phyloP scores from a whole-genome alignment of 2,113 vertebrate genomes.

The Nibea albiflora region DNA sequence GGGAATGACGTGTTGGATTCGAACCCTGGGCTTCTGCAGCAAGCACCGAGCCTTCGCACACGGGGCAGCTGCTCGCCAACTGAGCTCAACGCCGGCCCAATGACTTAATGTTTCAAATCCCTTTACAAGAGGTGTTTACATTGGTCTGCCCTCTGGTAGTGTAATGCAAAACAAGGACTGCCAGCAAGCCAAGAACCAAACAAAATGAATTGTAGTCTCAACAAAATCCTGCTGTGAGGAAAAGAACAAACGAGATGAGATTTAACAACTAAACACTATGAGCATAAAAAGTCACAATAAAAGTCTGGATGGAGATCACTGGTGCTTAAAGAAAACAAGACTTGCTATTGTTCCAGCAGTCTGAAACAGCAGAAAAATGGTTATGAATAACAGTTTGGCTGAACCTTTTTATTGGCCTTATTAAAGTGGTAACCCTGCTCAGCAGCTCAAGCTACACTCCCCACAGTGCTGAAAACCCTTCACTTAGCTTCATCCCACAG shows the following conservation, averaged over 20 bases:
- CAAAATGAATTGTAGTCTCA: neutral
- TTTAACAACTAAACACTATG: neutral
- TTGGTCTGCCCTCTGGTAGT: neutral
- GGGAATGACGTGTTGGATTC: too few relatives aligned
- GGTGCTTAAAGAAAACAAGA: neutral
- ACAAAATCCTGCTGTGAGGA: neutral
- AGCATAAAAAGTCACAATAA: neutral
- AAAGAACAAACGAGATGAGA: neutral
- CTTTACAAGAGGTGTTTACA: neutral
- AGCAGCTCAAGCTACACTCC: neutral
- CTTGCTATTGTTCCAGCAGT: neutral
- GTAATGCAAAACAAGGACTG: neutral
- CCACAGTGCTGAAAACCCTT: neutral
- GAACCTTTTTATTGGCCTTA: neutral
- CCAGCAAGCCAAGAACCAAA: neutral
- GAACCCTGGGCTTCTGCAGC: too few relatives aligned
- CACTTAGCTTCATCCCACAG: neutral
- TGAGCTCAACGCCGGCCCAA: neutral
- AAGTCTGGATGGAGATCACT: neutral
- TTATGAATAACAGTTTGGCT: constrained; percentile 2
- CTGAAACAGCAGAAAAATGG: neutral
- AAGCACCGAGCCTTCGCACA: too few relatives aligned
- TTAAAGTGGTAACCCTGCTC: neutral
- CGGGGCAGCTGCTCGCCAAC: too few relatives aligned
- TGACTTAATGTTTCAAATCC: neutral